Evolutionary conservation across 1,140 invertebrate species (phyloP), one percentile per base, ranked within the genome.

Genomic region (Atta colombica): DNA sequence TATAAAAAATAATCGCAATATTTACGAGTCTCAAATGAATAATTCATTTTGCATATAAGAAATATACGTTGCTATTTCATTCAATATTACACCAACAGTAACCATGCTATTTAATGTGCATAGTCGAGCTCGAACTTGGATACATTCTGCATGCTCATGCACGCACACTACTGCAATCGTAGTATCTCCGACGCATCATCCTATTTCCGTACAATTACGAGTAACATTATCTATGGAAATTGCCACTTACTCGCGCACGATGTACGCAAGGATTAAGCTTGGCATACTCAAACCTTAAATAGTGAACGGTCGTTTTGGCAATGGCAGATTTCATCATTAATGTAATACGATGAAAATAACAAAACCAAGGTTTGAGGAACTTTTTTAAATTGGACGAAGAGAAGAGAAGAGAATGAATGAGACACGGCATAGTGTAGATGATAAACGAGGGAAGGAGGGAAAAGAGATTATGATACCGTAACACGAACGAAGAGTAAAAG

Each of bases 191-290:
- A 82, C 80, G 80, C 68, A 84, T 84, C 80, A 84, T 84, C 80
- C 80, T 74, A 84, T 84, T 84, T 84, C 80, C 80, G 80, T 84
- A 84, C 80, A 84, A 84, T 84, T 84, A 84, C 80, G 80, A 75
- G 69, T 84, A 84, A 84, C 80, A 84, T 84, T 84, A 84, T 84
- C 80, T 84, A 84, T 84, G 80, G 80, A 84, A 84, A 84, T 84
- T 84, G 80, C 80, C 80, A 75, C 69, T 84, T 75, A 75, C 69
- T 28, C 80, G 39, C 25, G 69, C 55, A 63, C 55, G 39, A 60
- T 72, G 55, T 21, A 45, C 69, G 55, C 80, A 53, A 84, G 80
- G 80, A 74, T 84, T 75, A 75, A 75, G 35, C 69, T 12, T 14
- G 53, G 65, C 8, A 53, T 49, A 74, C 74, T 82, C 80, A 74